These are phyloP conservation scores for Acanthosepion esculentum DNA, from an alignment of 2,888 invertebrate species.

Conservation along the genomic window DNA sequence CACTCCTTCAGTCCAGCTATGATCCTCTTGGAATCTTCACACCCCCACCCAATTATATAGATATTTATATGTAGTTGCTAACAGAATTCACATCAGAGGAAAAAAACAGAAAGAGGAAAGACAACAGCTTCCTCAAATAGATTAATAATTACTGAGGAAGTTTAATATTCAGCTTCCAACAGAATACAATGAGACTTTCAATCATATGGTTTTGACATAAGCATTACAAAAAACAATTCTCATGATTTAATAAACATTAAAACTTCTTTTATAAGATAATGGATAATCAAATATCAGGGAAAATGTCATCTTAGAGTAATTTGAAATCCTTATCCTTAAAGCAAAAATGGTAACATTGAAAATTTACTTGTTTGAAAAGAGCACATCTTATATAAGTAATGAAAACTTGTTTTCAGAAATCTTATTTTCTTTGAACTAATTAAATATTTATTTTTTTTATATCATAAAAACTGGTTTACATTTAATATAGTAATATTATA, in stretches of 20 bases:
- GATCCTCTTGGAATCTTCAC: background rate
- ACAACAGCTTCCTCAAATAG: background rate
- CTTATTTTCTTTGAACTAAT: background rate
- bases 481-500: background rate
- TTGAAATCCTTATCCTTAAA: background rate
- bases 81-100: background rate
- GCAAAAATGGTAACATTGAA: background rate
- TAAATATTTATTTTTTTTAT: background rate
- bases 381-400: background rate
- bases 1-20: background rate
- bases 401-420: background rate
- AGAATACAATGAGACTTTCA: background rate
- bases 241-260: background rate
- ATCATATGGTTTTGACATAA: background rate
- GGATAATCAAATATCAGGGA: background rate
- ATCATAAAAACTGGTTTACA: background rate
- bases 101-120: background rate
- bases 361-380: background rate
- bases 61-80: background rate
- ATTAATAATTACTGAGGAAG: background rate
- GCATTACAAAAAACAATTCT: background rate
- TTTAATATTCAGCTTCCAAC: background rate
- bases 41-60: background rate
- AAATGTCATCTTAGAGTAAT: background rate
- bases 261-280: background rate